phyloP scores from a whole-genome alignment of 2,113 vertebrate genomes.

The Dipodomys ordii region DNA sequence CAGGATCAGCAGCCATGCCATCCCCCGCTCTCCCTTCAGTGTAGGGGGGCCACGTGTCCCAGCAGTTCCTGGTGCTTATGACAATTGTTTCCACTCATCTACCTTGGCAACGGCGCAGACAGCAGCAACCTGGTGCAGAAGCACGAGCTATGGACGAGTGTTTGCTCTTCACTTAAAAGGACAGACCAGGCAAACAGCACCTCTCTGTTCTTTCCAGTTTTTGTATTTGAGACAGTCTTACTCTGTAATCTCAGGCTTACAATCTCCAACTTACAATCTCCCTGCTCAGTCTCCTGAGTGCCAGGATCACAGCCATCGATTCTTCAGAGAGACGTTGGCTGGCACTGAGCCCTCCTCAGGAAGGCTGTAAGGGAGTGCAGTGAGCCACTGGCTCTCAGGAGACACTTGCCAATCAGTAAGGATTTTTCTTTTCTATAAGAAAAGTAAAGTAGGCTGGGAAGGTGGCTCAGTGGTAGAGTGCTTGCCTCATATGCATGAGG shows the following conservation, averaged over 20 bases:
- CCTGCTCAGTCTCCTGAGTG: no score
- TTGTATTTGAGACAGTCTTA: neutral
- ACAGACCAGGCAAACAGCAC: neutral
- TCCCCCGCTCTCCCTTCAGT: no score
- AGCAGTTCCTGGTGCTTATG: neutral
- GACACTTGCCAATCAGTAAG: no score
- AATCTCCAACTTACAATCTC: no score
- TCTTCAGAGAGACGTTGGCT: neutral
- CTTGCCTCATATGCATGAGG: no score
- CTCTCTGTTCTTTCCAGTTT: no score
- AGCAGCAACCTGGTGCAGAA: neutral
- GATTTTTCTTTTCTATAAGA: no score
- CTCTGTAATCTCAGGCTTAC: no score
- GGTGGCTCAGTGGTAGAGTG: no score
- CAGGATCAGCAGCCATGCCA: neutral
- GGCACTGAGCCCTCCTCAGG: neutral
- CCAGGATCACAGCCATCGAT: neutral
- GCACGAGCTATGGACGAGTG: neutral
- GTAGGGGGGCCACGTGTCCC: accelerated
- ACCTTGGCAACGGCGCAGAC: neutral
- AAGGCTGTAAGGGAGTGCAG: no score
- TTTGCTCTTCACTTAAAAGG: neutral
- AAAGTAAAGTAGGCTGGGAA: no score
- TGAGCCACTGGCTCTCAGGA: no score
- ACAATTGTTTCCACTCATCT: neutral